Evolutionary conservation across 2,113 vertebrate genomes (phyloP).

Genomic region (Mirza zaza): DNA sequence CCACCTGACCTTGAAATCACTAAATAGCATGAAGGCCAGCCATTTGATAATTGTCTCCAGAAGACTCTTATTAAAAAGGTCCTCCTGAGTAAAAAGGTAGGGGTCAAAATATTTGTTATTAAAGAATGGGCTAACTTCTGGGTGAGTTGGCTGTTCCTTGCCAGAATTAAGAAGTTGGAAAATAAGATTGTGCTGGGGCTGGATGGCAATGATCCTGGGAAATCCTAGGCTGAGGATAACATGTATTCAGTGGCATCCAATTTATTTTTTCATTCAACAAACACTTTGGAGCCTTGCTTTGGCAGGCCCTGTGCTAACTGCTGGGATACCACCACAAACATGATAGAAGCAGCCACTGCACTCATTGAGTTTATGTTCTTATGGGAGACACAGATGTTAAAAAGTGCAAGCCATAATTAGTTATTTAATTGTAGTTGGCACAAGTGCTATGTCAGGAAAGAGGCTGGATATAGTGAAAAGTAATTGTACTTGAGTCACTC

Average conservation of each 20-base stretch:
- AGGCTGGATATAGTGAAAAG: not conserved
- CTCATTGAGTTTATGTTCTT: not conserved
- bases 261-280: not conserved
- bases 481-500: not conserved
- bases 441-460: not conserved
- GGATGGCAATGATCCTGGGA: not conserved
- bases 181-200: not conserved
- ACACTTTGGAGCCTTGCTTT: not conserved
- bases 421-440: not conserved
- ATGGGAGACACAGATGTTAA: not conserved
- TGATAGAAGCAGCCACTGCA: not conserved
- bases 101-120: not conserved
- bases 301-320: not conserved
- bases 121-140: not conserved
- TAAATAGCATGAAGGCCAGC: not conserved
- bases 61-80: not conserved
- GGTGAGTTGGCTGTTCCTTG: not conserved
- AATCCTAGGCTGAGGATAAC: not conserved
- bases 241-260: not conserved
- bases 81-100: not conserved
- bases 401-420: not conserved
- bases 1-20: not conserved
- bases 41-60: not conserved
- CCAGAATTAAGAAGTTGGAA: not conserved
- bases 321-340: not conserved